Percentiles rank a stretch among this genome's conserved stretches.
Evolutionary conservation across 2,113 vertebrate genomes (phyloP).

Genomic region (Cervus canadensis): DNA sequence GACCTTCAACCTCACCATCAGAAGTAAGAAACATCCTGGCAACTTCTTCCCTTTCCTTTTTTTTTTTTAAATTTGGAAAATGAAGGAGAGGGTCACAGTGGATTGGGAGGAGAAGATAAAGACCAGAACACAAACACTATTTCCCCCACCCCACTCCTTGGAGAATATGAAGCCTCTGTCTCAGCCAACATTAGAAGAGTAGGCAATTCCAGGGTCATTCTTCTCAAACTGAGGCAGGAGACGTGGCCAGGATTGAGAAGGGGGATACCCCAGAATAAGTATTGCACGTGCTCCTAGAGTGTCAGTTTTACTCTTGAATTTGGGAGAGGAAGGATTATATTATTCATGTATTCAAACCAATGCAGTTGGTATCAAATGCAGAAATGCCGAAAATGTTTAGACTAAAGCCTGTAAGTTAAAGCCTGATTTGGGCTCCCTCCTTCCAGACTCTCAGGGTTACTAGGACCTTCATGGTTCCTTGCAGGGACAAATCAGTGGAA

Average conservation of each 20-base stretch:
- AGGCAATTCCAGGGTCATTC: background rate
- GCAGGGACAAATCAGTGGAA: background rate
- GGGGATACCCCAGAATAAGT: background rate
- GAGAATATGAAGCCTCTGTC: background rate
- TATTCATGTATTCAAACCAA: background rate
- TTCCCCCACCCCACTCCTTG: background rate
- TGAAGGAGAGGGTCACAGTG: background rate
- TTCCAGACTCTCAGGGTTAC: background rate
- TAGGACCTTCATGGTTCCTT: too few species aligned
- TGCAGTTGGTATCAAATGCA: background rate
- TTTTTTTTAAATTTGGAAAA: background rate
- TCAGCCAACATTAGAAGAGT: background rate
- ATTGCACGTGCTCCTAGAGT: background rate
- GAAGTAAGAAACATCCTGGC: background rate
- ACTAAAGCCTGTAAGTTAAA: background rate
- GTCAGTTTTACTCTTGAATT: background rate
- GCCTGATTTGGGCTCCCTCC: too few species aligned
- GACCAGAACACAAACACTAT: background rate
- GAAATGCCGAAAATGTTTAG: background rate
- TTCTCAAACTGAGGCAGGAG: background rate
- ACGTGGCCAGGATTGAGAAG: background rate
- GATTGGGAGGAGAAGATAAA: background rate
- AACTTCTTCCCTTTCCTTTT: background rate
- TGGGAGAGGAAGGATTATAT: background rate
- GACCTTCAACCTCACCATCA: background rate